These are phyloP conservation scores for Thysanoteuthis rhombus DNA, from an alignment of 2,888 invertebrate species.

Conservation along the genomic window DNA sequence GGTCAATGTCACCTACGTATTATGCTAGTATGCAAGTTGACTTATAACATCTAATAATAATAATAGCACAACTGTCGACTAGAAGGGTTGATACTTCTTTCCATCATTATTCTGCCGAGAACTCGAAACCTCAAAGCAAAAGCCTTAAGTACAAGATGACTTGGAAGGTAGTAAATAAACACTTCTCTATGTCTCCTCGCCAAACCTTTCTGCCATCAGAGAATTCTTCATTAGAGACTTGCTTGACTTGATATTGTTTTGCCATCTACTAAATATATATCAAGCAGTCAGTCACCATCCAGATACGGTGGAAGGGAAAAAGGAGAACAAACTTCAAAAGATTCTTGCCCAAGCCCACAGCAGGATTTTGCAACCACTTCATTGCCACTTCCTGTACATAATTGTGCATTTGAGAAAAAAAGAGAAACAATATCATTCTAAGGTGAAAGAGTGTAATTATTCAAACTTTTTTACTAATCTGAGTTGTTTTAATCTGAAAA, in stretches of 20 bases:
- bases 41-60: too few relatives aligned
- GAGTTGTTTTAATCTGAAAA: too few relatives aligned
- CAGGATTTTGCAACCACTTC: neutral
- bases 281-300: neutral
- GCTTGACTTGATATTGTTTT: neutral
- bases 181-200: neutral
- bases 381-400: neutral
- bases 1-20: too few relatives aligned
- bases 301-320: neutral
- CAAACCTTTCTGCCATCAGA: too few relatives aligned
- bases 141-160: neutral
- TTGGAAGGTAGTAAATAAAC: neutral
- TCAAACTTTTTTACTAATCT: neutral
- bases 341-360: neutral
- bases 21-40: too few relatives aligned
- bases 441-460: neutral
- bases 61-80: too few relatives aligned
- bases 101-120: neutral
- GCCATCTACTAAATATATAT: neutral
- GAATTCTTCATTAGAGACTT: neutral
- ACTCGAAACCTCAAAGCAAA: neutral
- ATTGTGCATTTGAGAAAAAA: neutral
- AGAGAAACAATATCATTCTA: neutral
- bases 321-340: neutral
- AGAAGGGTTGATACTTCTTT: too few relatives aligned